Conservation (phyloP, 2,113 vertebrate species). For the Corapipo altera region DNA sequence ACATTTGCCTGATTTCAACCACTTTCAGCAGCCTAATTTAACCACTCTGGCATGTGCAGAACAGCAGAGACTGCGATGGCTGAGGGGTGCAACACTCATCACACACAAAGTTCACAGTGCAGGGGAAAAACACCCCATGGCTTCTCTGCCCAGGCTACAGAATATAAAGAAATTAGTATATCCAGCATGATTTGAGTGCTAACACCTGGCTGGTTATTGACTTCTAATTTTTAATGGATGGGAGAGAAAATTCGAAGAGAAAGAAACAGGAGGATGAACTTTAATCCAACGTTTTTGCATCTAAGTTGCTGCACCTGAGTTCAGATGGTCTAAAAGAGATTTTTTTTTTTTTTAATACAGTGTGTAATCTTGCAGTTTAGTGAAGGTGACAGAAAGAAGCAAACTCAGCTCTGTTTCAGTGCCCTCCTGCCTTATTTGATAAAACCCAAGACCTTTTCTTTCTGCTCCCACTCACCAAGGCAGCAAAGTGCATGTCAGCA, state of each 20-base stretch:
- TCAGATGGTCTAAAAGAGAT: background rate
- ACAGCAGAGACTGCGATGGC: background rate
- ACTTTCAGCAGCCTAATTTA: background rate
- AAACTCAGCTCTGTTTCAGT: background rate
- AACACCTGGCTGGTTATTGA: background rate
- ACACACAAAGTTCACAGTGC: too few species aligned
- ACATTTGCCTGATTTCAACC: background rate
- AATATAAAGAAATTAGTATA: background rate
- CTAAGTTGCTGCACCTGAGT: background rate
- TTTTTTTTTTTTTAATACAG: background rate
- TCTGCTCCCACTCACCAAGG: background rate
- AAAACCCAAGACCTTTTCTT: background rate
- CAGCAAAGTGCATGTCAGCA: background rate
- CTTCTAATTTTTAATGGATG: background rate
- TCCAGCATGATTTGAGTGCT: background rate
- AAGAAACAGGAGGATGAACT: background rate
- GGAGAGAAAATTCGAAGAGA: background rate
- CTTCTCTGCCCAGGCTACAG: background rate
- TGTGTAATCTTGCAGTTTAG: background rate
- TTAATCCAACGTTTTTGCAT: background rate
- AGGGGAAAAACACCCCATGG: background rate
- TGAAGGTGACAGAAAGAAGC: background rate
- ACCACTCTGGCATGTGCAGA: rapidly evolving
- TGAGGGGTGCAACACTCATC: background rate
- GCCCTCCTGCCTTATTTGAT: background rate